Evolutionary conservation across 1,140 invertebrate species (phyloP), one percentile per base, ranked within the genome.

Genomic region (Drosophila hydei): DNA sequence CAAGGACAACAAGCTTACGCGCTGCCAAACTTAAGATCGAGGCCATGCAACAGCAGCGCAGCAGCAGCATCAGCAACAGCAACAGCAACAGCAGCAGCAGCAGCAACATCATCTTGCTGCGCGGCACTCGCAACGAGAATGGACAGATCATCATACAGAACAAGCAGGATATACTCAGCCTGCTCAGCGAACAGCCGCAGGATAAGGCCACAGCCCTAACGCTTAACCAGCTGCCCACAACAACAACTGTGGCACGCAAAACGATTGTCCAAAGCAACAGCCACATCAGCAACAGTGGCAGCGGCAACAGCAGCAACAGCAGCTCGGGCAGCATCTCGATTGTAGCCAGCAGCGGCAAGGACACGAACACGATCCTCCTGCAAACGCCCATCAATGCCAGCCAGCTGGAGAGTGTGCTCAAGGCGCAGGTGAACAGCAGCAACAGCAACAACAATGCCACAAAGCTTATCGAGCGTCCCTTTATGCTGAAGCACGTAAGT

Each of bases 111-210:
- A 91, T 91, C 18, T 72, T 91, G 74, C 54, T 91, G 79, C 91
- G 91, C 27, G 91, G 91, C 45, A 79, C 91, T n/a, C 84, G 91
- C 48, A 91, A 91, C 43, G 91, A 91, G 64, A 91, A 91, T 81
- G 91, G 91, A 16, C 90, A 91, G 73, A 91, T 91, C 51, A 90
- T 91, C 36, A 89, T 91, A 48, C 91, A 91, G 56, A 91, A 91
- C 52, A 91, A 91, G 30, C 91, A 91, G 74, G 91, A 91, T 14
- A 87, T 91, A 51, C 78, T 91, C 7, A 91, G 75, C 40, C 73
- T 91, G 65, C 75, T 90, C 27, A 91, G 72, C 56, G 89, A 90
- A 19, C 88, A 89, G n/a, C 77, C 88, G 38, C 84, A 74, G 67
- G 75, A 88, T 38, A 83, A 88, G 45, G 63, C 80, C 36, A 83